A percentile compares a stretch with the other conserved stretches of the same genome.
Evolutionary conservation across 1,140 invertebrate species (phyloP).

Genomic region (Spodoptera frugiperda): DNA sequence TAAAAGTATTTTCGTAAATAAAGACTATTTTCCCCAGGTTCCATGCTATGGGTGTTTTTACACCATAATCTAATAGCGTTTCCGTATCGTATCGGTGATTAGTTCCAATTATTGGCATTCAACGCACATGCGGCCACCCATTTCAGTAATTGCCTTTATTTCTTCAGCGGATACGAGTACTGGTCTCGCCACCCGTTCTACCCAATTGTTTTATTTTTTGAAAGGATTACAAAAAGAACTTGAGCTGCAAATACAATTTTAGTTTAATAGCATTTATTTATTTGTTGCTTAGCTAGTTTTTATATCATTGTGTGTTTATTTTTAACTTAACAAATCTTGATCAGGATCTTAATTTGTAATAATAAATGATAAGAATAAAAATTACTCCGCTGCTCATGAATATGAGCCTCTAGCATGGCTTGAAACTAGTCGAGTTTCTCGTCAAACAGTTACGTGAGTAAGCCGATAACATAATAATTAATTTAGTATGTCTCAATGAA

Average conservation of each 20-base stretch:
- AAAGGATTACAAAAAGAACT: conserved; percentile 26
- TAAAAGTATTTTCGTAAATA: neutral
- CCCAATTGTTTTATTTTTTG: conserved; percentile 23
- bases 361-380: too few species aligned
- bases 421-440: too few species aligned
- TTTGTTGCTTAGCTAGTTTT: neutral
- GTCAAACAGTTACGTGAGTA: too few species aligned
- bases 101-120: conserved; percentile 69
- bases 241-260: conserved; percentile 3
- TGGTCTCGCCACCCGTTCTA: conserved; percentile 13
- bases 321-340: too few species aligned
- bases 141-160: conserved; percentile 68
- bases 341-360: too few species aligned
- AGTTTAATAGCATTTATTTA: neutral
- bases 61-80: conserved; percentile 44
- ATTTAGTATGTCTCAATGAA: too few species aligned
- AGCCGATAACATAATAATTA: too few species aligned
- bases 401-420: too few species aligned
- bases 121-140: conserved; percentile 62
- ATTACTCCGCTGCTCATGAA: too few species aligned
- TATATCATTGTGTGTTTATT: too few species aligned
- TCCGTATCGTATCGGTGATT: conserved; percentile 59
- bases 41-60: conserved; percentile 11
- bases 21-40: conserved; percentile 5
- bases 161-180: conserved; percentile 49